Conservation (phyloP, 2,113 vertebrate genomes). For the Macquaria ambigua region DNA sequence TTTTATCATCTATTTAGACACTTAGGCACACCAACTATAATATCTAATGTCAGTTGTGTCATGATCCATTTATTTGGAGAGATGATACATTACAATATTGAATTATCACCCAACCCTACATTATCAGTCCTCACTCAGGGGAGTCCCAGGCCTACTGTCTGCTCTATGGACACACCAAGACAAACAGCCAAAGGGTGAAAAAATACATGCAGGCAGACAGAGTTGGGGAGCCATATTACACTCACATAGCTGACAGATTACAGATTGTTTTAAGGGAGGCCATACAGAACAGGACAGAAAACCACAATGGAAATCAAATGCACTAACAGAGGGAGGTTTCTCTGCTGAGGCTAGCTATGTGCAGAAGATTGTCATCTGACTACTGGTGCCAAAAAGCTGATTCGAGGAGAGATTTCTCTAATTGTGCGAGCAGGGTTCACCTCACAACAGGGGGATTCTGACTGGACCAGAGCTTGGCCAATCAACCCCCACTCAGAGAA, state of each 20-base stretch:
- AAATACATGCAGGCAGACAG: slow-evolving; percentile 33
- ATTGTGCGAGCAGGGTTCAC: slow-evolving; percentile 59
- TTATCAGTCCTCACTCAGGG: slow-evolving; percentile 19
- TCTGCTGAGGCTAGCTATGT: slow-evolving; percentile 48
- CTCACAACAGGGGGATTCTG: slow-evolving; percentile 55
- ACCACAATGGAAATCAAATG: slow-evolving; percentile 71
- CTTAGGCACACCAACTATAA: not conserved
- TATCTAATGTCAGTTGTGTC: not conserved
- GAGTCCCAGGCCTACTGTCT: slow-evolving; percentile 26
- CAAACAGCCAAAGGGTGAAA: slow-evolving; percentile 35
- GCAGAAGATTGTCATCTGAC: slow-evolving; percentile 71
- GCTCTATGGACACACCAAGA: slow-evolving; percentile 19
- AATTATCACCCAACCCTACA: slow-evolving; percentile 23
- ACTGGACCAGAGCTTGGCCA: slow-evolving; percentile 46
- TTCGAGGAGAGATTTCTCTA: slow-evolving; percentile 69
- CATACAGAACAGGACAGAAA: slow-evolving; percentile 58
- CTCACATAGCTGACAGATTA: slow-evolving; percentile 55
- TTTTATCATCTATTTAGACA: slow-evolving; percentile 3
- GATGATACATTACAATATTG: not conserved
- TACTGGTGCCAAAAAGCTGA: slow-evolving; percentile 72
- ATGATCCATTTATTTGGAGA: slow-evolving; percentile 6
- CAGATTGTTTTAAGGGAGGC: slow-evolving; percentile 56
- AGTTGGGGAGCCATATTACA: slow-evolving; percentile 45
- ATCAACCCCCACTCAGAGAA: slow-evolving; percentile 38
- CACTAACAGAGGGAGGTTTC: slow-evolving; percentile 55